phyloP scores from a whole-genome alignment of 2,888 invertebrate species.

The Oscheius sp. region DNA sequence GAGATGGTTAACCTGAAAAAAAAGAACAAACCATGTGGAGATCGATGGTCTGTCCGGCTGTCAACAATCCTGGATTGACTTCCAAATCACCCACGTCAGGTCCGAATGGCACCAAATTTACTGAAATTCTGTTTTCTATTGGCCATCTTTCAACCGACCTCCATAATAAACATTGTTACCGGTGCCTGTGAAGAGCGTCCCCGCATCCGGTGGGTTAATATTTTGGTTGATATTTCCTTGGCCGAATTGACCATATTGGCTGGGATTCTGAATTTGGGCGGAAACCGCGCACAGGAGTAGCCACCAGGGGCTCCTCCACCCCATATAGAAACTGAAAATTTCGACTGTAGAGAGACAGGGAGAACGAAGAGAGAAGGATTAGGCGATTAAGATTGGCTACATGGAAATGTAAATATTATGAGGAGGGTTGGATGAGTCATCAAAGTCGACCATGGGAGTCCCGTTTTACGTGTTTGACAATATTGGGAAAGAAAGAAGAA shows the following conservation, averaged over 20 bases:
- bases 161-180: conserved; percentile 69
- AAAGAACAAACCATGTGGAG: conserved; percentile 71
- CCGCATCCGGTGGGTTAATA: conserved; percentile 45
- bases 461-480: background rate
- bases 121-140: conserved; percentile 24
- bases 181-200: conserved; percentile 66
- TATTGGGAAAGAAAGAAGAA: background rate
- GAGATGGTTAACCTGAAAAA: conserved; percentile 65
- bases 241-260: too few species aligned
- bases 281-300: conserved; percentile 9
- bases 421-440: background rate
- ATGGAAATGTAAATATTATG: conserved; percentile 1
- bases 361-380: background rate
- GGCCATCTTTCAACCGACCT: conserved; percentile 41
- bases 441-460: background rate
- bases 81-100: conserved; percentile 70
- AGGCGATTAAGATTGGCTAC: background rate
- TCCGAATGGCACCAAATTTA: conserved; percentile 70
- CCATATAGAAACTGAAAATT: conserved; percentile 14
- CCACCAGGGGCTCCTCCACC: conserved; percentile 21
- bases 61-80: conserved; percentile 69
- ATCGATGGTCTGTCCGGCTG: conserved; percentile 72
- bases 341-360: background rate
- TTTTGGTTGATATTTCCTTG: conserved; percentile 44
- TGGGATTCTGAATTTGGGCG: background rate